Conservation (phyloP, 2,888 invertebrate genomes). For the Dasypogon diadema region DNA sequence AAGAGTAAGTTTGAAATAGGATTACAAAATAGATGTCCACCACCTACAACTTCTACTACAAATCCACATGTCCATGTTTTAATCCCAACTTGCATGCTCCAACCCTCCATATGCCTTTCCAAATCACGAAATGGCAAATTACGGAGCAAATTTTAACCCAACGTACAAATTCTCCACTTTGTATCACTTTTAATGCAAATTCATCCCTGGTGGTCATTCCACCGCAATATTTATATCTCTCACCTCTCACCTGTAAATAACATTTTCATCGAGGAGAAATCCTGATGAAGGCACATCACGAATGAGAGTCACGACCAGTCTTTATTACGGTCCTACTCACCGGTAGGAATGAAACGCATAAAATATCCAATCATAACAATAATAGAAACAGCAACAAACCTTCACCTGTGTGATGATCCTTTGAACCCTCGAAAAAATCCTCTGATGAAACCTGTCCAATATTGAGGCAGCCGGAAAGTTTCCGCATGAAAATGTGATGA, state of each 20-base stretch:
- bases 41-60: too few relatives aligned
- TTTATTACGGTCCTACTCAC: constrained; percentile 55
- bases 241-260: constrained; percentile 19
- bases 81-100: too few relatives aligned
- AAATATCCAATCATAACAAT: constrained; percentile 57
- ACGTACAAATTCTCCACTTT: too few relatives aligned
- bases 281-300: constrained; percentile 52
- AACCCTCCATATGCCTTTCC: too few relatives aligned
- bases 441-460: constrained; percentile 56
- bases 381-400: constrained; percentile 51
- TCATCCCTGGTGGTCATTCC: not conserved
- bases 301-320: constrained; percentile 55
- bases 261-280: constrained; percentile 32
- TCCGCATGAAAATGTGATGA: constrained; percentile 56
- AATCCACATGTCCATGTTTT: too few relatives aligned
- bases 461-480: constrained; percentile 52
- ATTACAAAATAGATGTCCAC: too few relatives aligned
- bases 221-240: constrained; percentile 1
- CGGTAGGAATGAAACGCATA: constrained; percentile 55
- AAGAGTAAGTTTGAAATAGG: too few relatives aligned
- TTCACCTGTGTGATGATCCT: constrained; percentile 34
- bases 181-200: constrained; percentile 1
- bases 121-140: too few relatives aligned
- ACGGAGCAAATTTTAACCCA: too few relatives aligned
- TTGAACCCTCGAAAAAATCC: constrained; percentile 41